Evolutionary conservation across 2,888 invertebrate genomes (phyloP), one percentile per base, ranked within the genome.

Genomic region (Bembecia ichneumoniformis): DNA sequence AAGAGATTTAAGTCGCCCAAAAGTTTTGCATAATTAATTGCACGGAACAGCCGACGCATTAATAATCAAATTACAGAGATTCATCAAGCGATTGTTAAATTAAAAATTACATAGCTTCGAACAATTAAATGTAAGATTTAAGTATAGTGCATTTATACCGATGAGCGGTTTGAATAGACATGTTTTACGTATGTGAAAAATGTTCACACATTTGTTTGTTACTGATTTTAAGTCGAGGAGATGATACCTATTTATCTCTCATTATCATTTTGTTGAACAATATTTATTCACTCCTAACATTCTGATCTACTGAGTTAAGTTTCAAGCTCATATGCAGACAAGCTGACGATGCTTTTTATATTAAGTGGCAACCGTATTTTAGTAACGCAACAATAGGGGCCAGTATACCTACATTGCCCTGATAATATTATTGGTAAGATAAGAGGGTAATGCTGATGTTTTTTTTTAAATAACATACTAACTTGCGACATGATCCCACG

Each of bases 401-500:
- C 5, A 9, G 9, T 28, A 9, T n/a, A n/a, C n/a, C 7, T 28
- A 9, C 28, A 3, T 28, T 28, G 9, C 5, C 28, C 9, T 9
- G 28, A 28, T 9, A 28, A 28, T 5, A 28, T 9, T 28, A 9
- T 28, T 1, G 2, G 28, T 28, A 28, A 28, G 9, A 9, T 9
- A 28, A 28, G 20, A 28, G 9, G n/a, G n/a, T n/a, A n/a, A n/a
- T n/a, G n/a, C n/a, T 28, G 5, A 2, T 20, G 7, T 20, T 3
- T 28, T 28, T 28, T 28, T 28, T 28, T 28, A 7, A 36, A 35
- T 47, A 47, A 3, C 46, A 16, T 51, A 68, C 80, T 75, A 77
- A 92, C 77, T 88, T 84, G 62, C 89, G 87, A 71, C 94, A 94
- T 0, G 90, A 88, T 4, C 87, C 87, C 2, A 91, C 67, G 60